Evolutionary conservation across 2,888 invertebrate species (phyloP), one percentile per base, ranked within the genome.

Genomic region (Synanthedon formicaeformis): DNA sequence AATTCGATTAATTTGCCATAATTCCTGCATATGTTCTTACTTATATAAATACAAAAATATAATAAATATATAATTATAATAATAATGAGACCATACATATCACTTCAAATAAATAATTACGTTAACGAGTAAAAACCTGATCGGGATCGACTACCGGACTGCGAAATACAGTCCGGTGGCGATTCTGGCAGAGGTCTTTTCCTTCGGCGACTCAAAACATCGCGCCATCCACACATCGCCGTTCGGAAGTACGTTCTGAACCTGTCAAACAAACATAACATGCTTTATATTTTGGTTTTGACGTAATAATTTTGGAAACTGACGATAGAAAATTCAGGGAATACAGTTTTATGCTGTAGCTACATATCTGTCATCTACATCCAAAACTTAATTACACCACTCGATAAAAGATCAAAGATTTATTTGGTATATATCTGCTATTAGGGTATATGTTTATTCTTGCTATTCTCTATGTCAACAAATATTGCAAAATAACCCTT

Each of bases 241-340:
- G 91, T 89, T 61, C 91, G 90, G 73, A 92, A 93, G 71, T 93
- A 93, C 56, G 91, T 88, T 48, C 92, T 85, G 75, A 93, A 93
- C 73, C 93, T 93, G 82, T 11, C 18, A 12, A 41, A n/a, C 45
- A 45, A 12, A 45, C 13, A 18, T 18, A 18, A 34, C n/a, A n/a
- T 34, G 10, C 34, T 50, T 16, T 10, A 50, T 10, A 12, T 13
- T 18, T 10, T 50, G 1, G 18, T 16, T 16, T 16, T 49, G 14
- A 16, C 16, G 1, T n/a, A 13, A 16, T 6, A 14, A 12, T 11
- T 49, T 49, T 10, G 14, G 49, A 49, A 12, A 45, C 12, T 45
- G 4, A 23, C 23, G 23, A 23, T 23, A 23, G 23, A 0, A 23
- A 23, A 23, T 5, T 23, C 5, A 1, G 23, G 23, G 23, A 1